A percentile compares a stretch with the other conserved stretches of the same genome.
These are phyloP conservation scores for Onychomys leucogaster DNA, from an alignment of 2,797 vertebrate species.

Conservation along the genomic window DNA sequence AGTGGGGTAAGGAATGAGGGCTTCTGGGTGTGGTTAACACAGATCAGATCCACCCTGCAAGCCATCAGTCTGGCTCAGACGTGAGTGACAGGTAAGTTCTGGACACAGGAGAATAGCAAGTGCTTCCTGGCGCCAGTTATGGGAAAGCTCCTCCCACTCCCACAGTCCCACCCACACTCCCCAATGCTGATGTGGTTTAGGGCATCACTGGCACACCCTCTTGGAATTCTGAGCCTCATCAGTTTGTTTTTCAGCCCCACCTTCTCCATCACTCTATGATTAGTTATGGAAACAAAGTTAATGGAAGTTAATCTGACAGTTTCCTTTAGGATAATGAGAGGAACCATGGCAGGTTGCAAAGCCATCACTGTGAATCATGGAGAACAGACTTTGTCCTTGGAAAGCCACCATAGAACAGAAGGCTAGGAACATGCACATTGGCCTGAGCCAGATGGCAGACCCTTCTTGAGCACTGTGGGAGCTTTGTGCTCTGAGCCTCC, in stretches of 20 bases:
- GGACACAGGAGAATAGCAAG: neutral
- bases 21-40: neutral
- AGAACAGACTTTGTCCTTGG: neutral
- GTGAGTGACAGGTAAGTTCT: fast-evolving
- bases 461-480: neutral
- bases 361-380: neutral
- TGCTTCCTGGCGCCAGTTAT: neutral
- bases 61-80: neutral
- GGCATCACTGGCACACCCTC: neutral
- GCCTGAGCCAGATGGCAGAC: neutral
- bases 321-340: neutral
- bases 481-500: neutral
- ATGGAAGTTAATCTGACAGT: neutral
- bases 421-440: neutral
- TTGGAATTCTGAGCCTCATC: neutral
- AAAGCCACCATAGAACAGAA: neutral
- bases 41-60: neutral
- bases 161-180: neutral
- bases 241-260: neutral
- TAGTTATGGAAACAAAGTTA: conserved; percentile 19
- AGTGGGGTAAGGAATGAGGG: neutral
- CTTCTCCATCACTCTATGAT: neutral
- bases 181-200: neutral
- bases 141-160: neutral
- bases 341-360: neutral